These are phyloP conservation scores for Sisyra terminalis DNA, from an alignment of 2,888 invertebrate species.

Conservation along the genomic window DNA sequence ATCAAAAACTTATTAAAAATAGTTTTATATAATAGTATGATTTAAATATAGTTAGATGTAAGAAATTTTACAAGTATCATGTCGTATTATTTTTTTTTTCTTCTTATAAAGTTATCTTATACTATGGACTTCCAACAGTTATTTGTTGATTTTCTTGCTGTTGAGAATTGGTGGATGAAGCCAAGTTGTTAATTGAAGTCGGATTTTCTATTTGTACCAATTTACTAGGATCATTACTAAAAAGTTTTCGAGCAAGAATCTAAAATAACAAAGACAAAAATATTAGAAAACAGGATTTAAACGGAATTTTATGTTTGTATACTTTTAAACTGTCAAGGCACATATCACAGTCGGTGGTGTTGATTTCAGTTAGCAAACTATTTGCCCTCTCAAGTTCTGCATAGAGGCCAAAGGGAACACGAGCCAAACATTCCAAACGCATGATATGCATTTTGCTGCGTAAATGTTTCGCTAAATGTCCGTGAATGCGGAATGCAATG, in stretches of 20 bases:
- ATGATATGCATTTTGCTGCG: slow-evolving; percentile 93
- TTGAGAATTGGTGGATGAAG: slow-evolving; percentile 2
- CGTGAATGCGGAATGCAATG: slow-evolving; percentile 91
- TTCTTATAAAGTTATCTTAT: background rate
- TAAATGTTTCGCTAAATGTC: slow-evolving; percentile 92
- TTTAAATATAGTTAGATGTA: too few relatives aligned
- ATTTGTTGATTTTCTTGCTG: slow-evolving; percentile 5
- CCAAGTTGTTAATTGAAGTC: slow-evolving; percentile 6
- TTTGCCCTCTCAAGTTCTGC: slow-evolving; percentile 86
- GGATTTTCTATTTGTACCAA: slow-evolving; percentile 31
- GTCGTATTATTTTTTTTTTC: background rate
- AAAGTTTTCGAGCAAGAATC: slow-evolving; percentile 61
- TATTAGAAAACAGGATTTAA: background rate
- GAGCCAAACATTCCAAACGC: slow-evolving; percentile 81
- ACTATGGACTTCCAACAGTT: slow-evolving; percentile 5
- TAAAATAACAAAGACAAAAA: slow-evolving; percentile 25
- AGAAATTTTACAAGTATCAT: background rate
- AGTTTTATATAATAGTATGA: too few relatives aligned
- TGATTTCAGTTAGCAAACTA: slow-evolving; percentile 82
- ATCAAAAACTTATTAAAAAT: too few relatives aligned
- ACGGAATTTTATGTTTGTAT: slow-evolving; percentile 11
- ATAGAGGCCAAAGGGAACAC: slow-evolving; percentile 85
- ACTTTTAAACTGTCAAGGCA: slow-evolving; percentile 76
- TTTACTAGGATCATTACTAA: slow-evolving; percentile 66
- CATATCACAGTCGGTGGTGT: slow-evolving; percentile 91